Base-by-base conservation (phyloP, 2,797 vertebrate species). In the Nannoperca obscura region DNA sequence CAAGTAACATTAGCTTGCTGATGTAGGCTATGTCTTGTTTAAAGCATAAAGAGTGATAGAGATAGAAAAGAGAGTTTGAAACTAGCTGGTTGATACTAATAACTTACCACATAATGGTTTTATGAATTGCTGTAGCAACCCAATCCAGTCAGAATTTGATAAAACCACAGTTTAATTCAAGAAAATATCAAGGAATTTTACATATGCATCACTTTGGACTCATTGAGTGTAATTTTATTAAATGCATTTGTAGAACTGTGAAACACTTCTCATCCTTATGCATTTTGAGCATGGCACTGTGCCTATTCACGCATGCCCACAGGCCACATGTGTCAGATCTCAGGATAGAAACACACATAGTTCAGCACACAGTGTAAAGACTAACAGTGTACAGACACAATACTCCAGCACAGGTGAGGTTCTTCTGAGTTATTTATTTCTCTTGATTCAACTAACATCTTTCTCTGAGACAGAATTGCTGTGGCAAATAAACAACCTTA, bases 401-500 rank as follows among this genome's bases (percentile, higher is more conserved):
- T 17, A 81, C 76, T 77, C 86, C 30, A 55, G 60, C 54, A 78
- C 68, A 47, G 7, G 17, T 30, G 36, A 88, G 60, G 17, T 87
- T 86, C 50, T 89, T 92, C 70, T 90, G 77, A 89, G 80, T 86
- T 90, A 85, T 94, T 94, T 94, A 94, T 95, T 95, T 90, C 72
- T 91, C 89, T 94, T 90, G 82, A 92, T 93, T 93, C 86, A 89
- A 89, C 92, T 94, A 93, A 92, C 92, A 88, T 89, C 89, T 92
- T 91, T 89, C 91, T 93, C 88, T 92, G 92, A 95, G 92, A 95
- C 93, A 93, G 86, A 92, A 85, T 70, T 81, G 89, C 88, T 85
- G 91, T 92, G 91, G 89, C 92, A 93, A 94, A 94, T 90, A 88
- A 94, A 95, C 89, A 94, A 94, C 91, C 88, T 88, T 95, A 91